phyloP scores from a whole-genome alignment of 2,888 invertebrate genomes.

The Leucoptera coffeella region DNA sequence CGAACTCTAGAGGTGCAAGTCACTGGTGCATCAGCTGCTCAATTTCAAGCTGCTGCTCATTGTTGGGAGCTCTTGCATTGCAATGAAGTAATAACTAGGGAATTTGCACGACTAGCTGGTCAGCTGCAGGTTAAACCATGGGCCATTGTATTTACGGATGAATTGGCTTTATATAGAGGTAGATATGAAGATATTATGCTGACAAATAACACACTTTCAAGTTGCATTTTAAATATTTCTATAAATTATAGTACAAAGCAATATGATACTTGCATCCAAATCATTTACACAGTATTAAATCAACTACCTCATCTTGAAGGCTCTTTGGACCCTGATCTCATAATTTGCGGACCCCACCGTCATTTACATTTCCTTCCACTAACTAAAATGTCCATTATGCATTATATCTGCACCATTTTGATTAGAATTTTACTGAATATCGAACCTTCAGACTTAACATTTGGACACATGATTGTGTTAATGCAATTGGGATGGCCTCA shows the following conservation, averaged over 20 bases:
- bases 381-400: constrained; percentile 68
- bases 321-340: constrained; percentile 58
- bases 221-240: constrained; percentile 26
- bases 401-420: constrained; percentile 72
- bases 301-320: constrained; percentile 61
- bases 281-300: constrained; percentile 60
- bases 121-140: constrained; percentile 73
- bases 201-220: constrained; percentile 15
- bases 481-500: constrained; percentile 87
- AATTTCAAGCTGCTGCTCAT: constrained; percentile 76
- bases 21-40: constrained; percentile 60
- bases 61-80: constrained; percentile 82
- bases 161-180: constrained; percentile 76
- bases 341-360: constrained; percentile 59
- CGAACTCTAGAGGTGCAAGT: constrained; percentile 56
- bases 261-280: constrained; percentile 55
- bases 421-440: constrained; percentile 47
- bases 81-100: constrained; percentile 66
- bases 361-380: constrained; percentile 77
- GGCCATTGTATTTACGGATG: constrained; percentile 73
- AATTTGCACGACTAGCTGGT: constrained; percentile 68
- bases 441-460: constrained; percentile 61
- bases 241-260: constrained; percentile 32
- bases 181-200: constrained; percentile 66
- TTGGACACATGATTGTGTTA: constrained; percentile 80